Evolutionary conservation across 2,113 vertebrate species (phyloP), one percentile per base, ranked within the genome.

Genomic region (Triplophysa rosa): DNA sequence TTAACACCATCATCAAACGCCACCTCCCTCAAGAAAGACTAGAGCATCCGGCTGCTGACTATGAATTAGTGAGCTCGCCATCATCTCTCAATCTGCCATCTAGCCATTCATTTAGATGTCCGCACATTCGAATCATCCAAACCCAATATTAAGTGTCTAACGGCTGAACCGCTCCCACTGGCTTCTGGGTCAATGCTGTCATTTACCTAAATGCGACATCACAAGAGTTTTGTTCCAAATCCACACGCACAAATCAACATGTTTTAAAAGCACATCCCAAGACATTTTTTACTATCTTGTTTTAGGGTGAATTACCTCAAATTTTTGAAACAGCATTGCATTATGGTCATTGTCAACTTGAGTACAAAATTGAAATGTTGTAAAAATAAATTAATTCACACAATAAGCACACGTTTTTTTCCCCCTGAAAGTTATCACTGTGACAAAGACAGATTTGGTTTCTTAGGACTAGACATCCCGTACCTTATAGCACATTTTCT

Each of bases 51-150:
- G 33, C 2, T 16, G 4, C 37, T 13, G 71, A 62, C 71, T 74
- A 62, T 74, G 33, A 42, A 65, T 71, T 70, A 78, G 72, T 66
- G 21, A 78, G 67, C 62, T 33, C 62, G 19, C 67, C 11, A 16
- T 71, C 75, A 52, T 61, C 67, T 37, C 61, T 56, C 49, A 47
- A 71, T 62, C 75, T 37, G 80, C 63, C 63, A 49, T 40, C 52
- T 67, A 78, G 33, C 45, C 64, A 17, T 79, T 70, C 77, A 64
- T 54, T 81, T 56, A 81, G 29, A 29, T 16, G 33, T 54, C 69
- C 54, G 40, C 69, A 8, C 45, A 10, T 33, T 29, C 29, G 64
- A 58, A 82, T 78, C 52, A 78, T 37, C 49, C 47, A 8, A 77
- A 77, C 29, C 74, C 54, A 26, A 77, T 58, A 77, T 64, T 69